Evolutionary conservation across 2,888 invertebrate species (phyloP), one percentile per base, ranked within the genome.

Genomic region (Drosophila longiperda): DNA sequence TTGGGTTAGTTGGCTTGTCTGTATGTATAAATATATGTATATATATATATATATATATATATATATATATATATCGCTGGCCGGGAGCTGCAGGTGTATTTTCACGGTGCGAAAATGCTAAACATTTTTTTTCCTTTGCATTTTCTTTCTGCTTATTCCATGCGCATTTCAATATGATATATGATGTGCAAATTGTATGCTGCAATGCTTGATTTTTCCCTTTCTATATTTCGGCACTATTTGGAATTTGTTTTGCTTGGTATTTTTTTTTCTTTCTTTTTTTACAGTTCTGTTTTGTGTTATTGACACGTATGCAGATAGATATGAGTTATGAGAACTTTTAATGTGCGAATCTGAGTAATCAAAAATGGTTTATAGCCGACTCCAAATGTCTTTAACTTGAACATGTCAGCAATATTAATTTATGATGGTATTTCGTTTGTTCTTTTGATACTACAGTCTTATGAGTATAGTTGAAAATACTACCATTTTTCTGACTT

Each of bases 101-200:
- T 65, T 79, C 72, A 80, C 54, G 69, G 58, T 72, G 71, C 67
- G 70, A 75, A 74, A 71, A 61, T 66, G 76, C 59, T 85, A 63
- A 71, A 80, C 85, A 78, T 74, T 75, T 68, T 63, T 70, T 72
- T 65, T 58, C 54, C 57, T 66, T 53, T 67, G 58, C 65, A 60
- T 70, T 75, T 78, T 50, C 74, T 71, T 73, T 84, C 29, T 81
- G 79, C 83, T 74, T 81, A 76, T 73, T 73, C 67, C 67, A 60
- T 76, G 64, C 75, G 73, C 72, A 78, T 80, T 83, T 80, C 86
- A 86, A 83, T 86, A 75, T 88, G 86, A 86, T 86, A 86, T 86
- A 86, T 78, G 86, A 80, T 80, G 80, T 71, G 83, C 86, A 86
- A 86, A 86, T 86, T 86, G 88, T 75, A 80, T 83, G 74, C 86